A percentile compares a stretch with the other conserved stretches of the same genome.
Conservation (phyloP, 2,113 vertebrate genomes). For the Corapipo altera region DNA sequence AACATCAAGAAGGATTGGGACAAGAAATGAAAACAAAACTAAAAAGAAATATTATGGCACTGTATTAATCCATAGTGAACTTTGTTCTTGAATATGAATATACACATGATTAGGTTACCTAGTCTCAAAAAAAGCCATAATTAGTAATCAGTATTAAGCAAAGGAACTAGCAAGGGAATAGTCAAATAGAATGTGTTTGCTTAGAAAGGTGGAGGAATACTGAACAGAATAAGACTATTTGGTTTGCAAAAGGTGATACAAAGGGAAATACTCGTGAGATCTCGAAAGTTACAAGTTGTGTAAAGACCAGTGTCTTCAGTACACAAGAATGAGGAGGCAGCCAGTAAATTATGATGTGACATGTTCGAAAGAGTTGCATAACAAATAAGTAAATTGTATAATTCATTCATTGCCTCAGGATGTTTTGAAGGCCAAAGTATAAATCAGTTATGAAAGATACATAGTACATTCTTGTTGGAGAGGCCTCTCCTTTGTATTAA, state of each 20-base stretch:
- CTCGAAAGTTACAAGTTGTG: background rate
- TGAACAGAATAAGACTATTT: background rate
- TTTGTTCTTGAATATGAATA: background rate
- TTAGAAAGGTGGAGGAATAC: background rate
- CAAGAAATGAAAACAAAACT: background rate
- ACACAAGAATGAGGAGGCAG: background rate
- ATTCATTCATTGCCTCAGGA: background rate
- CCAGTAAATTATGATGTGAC: background rate
- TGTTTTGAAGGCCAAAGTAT: background rate
- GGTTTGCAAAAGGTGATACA: background rate
- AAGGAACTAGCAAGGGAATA: background rate
- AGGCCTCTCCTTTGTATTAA: background rate
- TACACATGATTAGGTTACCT: background rate
- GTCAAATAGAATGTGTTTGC: background rate
- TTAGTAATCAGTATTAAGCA: background rate
- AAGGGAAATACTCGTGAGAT: background rate
- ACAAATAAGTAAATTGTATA: background rate
- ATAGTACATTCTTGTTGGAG: background rate
- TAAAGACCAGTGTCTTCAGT: background rate
- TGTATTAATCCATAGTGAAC: background rate
- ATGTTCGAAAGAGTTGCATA: background rate
- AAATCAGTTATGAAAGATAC: background rate
- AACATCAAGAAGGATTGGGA: background rate
- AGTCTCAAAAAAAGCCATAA: background rate
- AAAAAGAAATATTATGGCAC: background rate